A percentile compares a stretch with the other conserved stretches of the same genome.
Conservation (phyloP, 2,888 invertebrate genomes). For the Drosophila prolongata region DNA sequence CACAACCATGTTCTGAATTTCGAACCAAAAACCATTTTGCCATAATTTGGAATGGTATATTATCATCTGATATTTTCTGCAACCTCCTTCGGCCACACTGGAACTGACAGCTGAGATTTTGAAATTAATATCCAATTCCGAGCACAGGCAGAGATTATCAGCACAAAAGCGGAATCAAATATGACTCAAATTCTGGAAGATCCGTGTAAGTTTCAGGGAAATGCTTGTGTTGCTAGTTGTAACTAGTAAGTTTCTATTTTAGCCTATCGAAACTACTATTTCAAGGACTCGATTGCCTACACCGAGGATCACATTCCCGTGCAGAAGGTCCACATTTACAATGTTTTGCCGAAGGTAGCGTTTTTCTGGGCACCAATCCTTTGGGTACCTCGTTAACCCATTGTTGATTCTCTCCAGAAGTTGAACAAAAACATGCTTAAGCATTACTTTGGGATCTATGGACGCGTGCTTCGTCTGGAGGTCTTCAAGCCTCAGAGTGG, state of each 20-base stretch:
- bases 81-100: background rate
- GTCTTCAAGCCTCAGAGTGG: background rate
- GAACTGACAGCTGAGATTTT: too few relatives aligned
- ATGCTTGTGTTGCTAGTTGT: background rate
- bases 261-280: conserved; percentile 38
- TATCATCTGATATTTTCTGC: too few relatives aligned
- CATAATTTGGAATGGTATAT: too few relatives aligned
- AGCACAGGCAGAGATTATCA: background rate
- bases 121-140: too few relatives aligned
- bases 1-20: too few relatives aligned
- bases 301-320: conserved; percentile 61
- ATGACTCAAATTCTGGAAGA: background rate
- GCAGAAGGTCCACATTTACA: conserved; percentile 19
- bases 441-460: background rate
- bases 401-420: background rate
- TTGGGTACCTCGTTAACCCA: background rate
- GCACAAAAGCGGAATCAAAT: background rate
- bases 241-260: background rate
- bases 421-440: background rate
- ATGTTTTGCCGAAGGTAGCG: background rate
- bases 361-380: background rate
- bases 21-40: too few relatives aligned
- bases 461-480: background rate
- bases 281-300: conserved; percentile 46
- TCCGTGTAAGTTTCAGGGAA: background rate